Evolutionary conservation across 2,888 invertebrate genomes (phyloP).

Genomic region (Syrphus vitripennis): DNA sequence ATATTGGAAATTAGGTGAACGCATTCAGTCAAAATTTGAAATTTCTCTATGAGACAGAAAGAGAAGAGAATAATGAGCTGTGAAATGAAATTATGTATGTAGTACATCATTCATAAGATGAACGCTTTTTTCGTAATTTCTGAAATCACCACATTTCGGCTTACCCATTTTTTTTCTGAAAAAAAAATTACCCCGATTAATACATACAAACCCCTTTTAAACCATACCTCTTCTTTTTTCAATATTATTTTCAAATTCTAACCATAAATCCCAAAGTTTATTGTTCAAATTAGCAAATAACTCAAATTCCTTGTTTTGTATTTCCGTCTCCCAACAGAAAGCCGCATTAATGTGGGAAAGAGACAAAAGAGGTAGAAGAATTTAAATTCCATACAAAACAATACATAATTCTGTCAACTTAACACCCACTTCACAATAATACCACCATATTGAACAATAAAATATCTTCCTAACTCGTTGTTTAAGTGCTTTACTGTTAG

Average conservation of each 20-base stretch:
- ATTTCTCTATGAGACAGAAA: too few relatives aligned
- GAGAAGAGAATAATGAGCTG: too few relatives aligned
- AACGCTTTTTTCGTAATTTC: too few relatives aligned
- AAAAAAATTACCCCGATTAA: too few relatives aligned
- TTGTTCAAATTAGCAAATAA: constrained; percentile 14
- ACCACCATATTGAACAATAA: constrained; percentile 29
- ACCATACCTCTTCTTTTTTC: background rate
- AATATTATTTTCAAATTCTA: background rate
- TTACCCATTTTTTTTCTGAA: too few relatives aligned
- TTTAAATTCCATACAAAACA: constrained; percentile 23
- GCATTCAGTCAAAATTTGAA: too few relatives aligned
- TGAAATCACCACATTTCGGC: too few relatives aligned
- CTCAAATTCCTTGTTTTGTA: background rate
- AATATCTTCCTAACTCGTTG: background rate
- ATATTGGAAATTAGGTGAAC: too few relatives aligned
- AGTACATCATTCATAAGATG: too few relatives aligned
- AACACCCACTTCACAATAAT: constrained; percentile 43
- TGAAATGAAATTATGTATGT: too few relatives aligned
- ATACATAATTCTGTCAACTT: constrained; percentile 30
- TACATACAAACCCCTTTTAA: too few relatives aligned
- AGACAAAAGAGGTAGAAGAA: background rate
- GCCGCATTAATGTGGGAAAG: background rate
- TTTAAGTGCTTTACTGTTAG: background rate
- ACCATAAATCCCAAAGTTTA: background rate
- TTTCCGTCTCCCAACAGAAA: background rate